These are phyloP conservation scores for Candidula unifasciata DNA, from an alignment of 2,888 invertebrate species.

Conservation along the genomic window DNA sequence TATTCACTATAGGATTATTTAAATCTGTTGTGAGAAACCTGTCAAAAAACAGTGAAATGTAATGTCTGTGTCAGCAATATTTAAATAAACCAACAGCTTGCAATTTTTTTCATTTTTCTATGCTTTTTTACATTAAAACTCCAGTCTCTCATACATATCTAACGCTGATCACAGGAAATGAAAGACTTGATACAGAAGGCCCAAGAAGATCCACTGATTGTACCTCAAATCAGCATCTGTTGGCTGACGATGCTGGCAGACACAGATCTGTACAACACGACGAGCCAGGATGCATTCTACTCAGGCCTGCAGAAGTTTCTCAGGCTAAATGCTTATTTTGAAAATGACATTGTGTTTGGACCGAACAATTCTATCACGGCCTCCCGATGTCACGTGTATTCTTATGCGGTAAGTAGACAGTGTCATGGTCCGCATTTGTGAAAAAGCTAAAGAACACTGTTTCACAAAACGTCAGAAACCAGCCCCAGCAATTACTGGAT, in stretches of 20 bases:
- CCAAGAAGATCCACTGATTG: constrained; percentile 41
- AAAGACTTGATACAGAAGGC: constrained; percentile 40
- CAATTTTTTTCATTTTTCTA: no score
- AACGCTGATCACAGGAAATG: constrained; percentile 19
- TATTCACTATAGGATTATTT: no score
- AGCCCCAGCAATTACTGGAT: no score
- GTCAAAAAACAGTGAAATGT: no score
- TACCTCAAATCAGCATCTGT: constrained; percentile 46
- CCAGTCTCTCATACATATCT: no score
- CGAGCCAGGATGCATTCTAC: constrained; percentile 45
- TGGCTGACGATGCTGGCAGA: constrained; percentile 51
- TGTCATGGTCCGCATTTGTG: neutral
- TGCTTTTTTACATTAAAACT: no score
- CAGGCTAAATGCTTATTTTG: constrained; percentile 38
- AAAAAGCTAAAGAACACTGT: no score
- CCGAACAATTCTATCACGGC: constrained; percentile 83
- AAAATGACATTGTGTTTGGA: constrained; percentile 57
- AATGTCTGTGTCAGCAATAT: no score
- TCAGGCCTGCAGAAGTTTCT: constrained; percentile 46
- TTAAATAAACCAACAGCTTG: no score
- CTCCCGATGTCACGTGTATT: constrained; percentile 78
- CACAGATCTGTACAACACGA: constrained; percentile 42
- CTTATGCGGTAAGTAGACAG: constrained; percentile 33
- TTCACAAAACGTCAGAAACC: no score
- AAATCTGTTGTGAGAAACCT: no score